Evolutionary conservation across 2,113 vertebrate genomes (phyloP).

Genomic region (Ascaphus truei): DNA sequence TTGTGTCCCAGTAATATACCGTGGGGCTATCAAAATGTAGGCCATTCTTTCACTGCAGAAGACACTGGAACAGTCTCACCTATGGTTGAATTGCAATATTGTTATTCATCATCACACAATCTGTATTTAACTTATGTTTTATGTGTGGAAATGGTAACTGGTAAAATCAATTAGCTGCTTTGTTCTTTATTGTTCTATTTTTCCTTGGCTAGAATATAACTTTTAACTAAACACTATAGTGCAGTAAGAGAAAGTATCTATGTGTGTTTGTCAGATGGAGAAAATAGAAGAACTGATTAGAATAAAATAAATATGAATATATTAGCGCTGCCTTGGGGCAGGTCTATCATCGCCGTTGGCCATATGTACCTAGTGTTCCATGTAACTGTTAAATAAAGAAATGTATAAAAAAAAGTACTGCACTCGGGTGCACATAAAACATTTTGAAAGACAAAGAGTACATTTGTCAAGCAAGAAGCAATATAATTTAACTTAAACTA

Average conservation of each 20-base stretch:
- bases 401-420: not conserved
- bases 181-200: too few species aligned
- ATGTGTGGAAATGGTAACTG: too few species aligned
- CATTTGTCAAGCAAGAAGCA: not conserved
- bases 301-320: conserved; percentile 20
- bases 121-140: too few species aligned
- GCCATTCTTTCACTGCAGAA: not conserved
- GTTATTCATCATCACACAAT: too few species aligned
- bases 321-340: conserved; percentile 14
- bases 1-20: not conserved
- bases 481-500: not conserved
- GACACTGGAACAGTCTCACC: too few species aligned
- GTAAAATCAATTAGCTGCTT: too few species aligned
- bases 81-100: too few species aligned
- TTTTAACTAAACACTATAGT: too few species aligned
- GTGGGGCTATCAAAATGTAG: too few species aligned
- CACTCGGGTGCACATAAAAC: conserved; percentile 2
- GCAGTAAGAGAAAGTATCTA: too few species aligned
- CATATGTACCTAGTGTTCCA: not conserved
- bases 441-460: not conserved
- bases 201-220: too few species aligned
- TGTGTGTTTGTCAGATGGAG: not conserved
- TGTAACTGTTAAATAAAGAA: conserved; percentile 11
- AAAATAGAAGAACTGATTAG: not conserved
- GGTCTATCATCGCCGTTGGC: conserved; percentile 14